Evolutionary conservation across 2,888 invertebrate species (phyloP).

Genomic region (Danaus chrysippus): DNA sequence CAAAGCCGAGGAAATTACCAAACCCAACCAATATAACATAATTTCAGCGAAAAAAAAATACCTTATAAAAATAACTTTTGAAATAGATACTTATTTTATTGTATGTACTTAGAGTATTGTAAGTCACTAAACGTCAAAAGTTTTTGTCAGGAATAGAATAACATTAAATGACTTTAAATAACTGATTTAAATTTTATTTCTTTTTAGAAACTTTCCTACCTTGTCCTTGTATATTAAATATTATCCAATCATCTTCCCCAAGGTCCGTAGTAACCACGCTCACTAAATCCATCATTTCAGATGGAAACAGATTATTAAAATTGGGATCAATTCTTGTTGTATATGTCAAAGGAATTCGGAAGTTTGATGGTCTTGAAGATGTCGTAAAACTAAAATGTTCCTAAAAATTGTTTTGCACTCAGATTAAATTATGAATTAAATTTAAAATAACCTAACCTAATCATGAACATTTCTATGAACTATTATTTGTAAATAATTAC

Average conservation of each 20-base stretch:
- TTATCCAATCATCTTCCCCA: conserved; percentile 56
- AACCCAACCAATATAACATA: no score
- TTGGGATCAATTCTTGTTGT: conserved; percentile 56
- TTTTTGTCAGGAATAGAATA: background rate
- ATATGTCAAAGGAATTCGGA: conserved; percentile 71
- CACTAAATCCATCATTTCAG: conserved; percentile 37
- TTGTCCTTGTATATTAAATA: conserved; percentile 69
- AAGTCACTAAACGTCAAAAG: no score
- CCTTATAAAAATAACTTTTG: no score
- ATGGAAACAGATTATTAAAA: conserved; percentile 54
- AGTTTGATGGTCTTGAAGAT: conserved; percentile 34
- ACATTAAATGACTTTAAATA: background rate
- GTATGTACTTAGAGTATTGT: no score
- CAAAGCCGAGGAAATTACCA: no score
- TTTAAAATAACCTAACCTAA: no score
- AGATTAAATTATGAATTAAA: no score
- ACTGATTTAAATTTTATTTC: no score
- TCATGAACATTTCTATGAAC: no score
- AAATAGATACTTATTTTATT: no score
- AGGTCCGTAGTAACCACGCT: conserved; percentile 25
- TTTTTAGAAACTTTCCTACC: conserved; percentile 39
- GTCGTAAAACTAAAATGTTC: conserved; percentile 48
- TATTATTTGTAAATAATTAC: no score
- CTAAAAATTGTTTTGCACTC: conserved; percentile 37
- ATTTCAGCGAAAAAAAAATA: no score